Evolutionary conservation across 2,113 vertebrate genomes (phyloP).

Genomic region (Nansenia antarctica): DNA sequence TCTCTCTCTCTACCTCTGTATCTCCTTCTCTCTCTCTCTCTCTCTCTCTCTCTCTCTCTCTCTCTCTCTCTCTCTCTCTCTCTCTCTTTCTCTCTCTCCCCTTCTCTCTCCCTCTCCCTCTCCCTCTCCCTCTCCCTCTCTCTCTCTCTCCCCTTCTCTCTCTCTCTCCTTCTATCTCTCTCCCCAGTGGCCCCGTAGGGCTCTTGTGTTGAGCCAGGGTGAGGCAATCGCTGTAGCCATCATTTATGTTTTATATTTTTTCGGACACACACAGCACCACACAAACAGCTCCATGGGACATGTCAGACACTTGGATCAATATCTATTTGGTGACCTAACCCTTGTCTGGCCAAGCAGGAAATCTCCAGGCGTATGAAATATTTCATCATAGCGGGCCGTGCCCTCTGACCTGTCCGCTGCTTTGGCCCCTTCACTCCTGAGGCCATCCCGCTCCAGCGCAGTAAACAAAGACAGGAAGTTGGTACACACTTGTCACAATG

Average conservation of each 20-base stretch:
- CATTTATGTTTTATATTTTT: constrained; percentile 59
- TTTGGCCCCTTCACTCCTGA: constrained; percentile 35
- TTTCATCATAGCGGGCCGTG: constrained; percentile 58
- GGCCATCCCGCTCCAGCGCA: constrained; percentile 36
- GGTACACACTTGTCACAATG: constrained; percentile 66
- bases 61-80: not conserved
- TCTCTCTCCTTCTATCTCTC: not conserved
- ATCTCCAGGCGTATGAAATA: constrained; percentile 67
- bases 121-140: not conserved
- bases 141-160: not conserved
- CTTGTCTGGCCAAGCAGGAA: constrained; percentile 59
- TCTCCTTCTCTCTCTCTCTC: not conserved
- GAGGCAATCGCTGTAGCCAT: constrained; percentile 43
- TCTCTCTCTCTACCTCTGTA: not conserved
- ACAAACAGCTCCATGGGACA: constrained; percentile 37
- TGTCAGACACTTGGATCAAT: constrained; percentile 64
- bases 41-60: not conserved
- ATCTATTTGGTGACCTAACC: constrained; percentile 73
- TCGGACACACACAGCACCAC: constrained; percentile 41
- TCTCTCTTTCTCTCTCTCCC: not conserved
- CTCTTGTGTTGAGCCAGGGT: constrained; percentile 33
- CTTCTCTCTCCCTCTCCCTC: not conserved
- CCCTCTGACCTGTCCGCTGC: constrained; percentile 64
- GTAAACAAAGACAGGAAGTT: constrained; percentile 62
- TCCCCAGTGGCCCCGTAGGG: constrained; percentile 6